Conservation (phyloP, 2,797 vertebrate genomes). For the Crenichthys baileyi region DNA sequence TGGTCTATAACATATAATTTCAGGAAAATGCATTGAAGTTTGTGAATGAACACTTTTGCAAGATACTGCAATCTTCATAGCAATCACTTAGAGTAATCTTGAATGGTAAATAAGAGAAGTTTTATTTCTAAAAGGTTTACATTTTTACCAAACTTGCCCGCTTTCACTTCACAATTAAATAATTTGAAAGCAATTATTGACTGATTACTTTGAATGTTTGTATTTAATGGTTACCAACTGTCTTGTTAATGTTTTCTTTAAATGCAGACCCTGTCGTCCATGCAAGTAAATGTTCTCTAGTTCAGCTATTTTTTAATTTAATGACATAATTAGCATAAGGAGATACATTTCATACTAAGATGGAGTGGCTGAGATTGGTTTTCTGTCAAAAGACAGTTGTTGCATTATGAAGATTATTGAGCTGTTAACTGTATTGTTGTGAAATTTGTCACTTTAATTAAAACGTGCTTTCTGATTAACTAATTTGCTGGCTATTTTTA, state of each 20-base stretch:
- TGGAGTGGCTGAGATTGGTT: too few relatives aligned
- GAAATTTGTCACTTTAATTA: not conserved
- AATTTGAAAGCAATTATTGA: not conserved
- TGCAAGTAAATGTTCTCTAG: not conserved
- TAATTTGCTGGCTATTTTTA: not conserved
- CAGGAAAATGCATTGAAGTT: not conserved
- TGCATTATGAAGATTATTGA: not conserved
- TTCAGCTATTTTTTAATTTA: conserved; percentile 2
- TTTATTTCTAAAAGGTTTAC: not conserved
- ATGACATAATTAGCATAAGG: not conserved
- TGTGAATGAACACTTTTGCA: not conserved
- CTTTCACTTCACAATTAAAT: not conserved
- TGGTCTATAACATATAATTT: not conserved
- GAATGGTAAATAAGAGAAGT: not conserved
- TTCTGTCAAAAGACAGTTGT: not conserved
- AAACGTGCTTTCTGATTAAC: not conserved
- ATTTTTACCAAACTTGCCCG: not conserved
- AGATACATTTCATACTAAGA: not conserved
- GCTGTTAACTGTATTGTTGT: not conserved
- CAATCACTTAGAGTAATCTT: not conserved
- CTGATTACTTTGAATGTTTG: not conserved
- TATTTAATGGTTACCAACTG: not conserved
- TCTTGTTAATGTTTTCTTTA: not conserved
- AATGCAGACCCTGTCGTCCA: not conserved
- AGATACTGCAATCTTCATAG: not conserved